Conservation (phyloP, 2,888 invertebrate species). For the Elysia crispata region DNA sequence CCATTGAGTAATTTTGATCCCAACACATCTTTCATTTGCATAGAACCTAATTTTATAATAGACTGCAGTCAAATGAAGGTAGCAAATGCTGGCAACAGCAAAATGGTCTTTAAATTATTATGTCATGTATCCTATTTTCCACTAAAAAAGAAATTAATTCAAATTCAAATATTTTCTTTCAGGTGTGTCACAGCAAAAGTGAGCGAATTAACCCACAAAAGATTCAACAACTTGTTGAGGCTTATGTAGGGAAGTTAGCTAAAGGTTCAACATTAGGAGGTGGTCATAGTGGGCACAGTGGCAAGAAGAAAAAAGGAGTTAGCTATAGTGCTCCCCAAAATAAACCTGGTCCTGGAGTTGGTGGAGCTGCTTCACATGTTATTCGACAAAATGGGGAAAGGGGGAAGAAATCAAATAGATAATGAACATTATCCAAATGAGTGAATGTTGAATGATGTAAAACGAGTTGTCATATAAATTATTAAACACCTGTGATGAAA, state of each 20-base stretch:
- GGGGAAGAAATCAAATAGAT: conserved; percentile 47
- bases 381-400: conserved; percentile 57
- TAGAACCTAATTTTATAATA: too few relatives aligned
- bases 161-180: conserved; percentile 54
- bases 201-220: conserved; percentile 97
- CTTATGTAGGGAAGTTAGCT: conserved; percentile 70
- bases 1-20: too few relatives aligned
- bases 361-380: conserved; percentile 6
- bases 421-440: conserved; percentile 22
- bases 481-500: too few relatives aligned
- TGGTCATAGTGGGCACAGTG: background rate
- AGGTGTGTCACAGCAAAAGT: conserved; percentile 98
- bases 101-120: too few relatives aligned
- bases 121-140: too few relatives aligned
- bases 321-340: background rate
- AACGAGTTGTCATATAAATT: too few relatives aligned
- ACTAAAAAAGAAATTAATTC: too few relatives aligned
- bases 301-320: conserved; percentile 37
- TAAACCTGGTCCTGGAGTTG: background rate
- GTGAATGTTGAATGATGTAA: background rate
- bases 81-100: too few relatives aligned
- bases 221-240: conserved; percentile 94
- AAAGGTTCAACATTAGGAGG: conserved; percentile 42
- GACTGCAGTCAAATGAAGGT: too few relatives aligned
- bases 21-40: too few relatives aligned